Conservation (phyloP, 2,113 vertebrate genomes). For the Ia io region DNA sequence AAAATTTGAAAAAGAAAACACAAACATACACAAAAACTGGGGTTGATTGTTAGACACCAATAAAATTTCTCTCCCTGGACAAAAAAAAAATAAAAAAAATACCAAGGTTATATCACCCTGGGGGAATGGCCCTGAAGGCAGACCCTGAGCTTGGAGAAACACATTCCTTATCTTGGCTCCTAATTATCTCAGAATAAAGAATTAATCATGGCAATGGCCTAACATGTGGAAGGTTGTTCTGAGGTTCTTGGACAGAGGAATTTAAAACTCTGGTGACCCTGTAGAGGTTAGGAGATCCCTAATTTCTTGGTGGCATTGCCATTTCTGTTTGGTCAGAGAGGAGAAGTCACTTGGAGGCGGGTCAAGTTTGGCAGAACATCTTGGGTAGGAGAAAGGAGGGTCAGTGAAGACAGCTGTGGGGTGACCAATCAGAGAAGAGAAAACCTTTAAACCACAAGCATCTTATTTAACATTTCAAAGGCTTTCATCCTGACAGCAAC, state of each 20-base stretch:
- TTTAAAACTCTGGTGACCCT: not conserved
- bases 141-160: not conserved
- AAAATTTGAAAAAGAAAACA: not conserved
- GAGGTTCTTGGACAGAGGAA: not conserved
- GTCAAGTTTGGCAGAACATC: not conserved
- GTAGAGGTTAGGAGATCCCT: not conserved
- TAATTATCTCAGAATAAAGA: not conserved
- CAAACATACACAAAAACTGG: not conserved
- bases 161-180: not conserved
- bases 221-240: not conserved
- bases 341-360: not conserved
- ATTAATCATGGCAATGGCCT: not conserved
- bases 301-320: not conserved
- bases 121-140: not conserved
- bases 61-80: not conserved
- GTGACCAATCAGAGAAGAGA: not conserved
- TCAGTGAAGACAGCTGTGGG: not conserved
- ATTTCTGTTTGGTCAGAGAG: not conserved
- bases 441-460: constrained; percentile 41
- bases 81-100: not conserved
- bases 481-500: not conserved
- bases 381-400: not conserved
- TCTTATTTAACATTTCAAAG: constrained; percentile 52
- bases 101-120: not conserved
- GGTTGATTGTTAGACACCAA: not conserved